These are phyloP conservation scores for Trissolcus brochymenae DNA, from an alignment of 2,888 invertebrate genomes.

Conservation along the genomic window DNA sequence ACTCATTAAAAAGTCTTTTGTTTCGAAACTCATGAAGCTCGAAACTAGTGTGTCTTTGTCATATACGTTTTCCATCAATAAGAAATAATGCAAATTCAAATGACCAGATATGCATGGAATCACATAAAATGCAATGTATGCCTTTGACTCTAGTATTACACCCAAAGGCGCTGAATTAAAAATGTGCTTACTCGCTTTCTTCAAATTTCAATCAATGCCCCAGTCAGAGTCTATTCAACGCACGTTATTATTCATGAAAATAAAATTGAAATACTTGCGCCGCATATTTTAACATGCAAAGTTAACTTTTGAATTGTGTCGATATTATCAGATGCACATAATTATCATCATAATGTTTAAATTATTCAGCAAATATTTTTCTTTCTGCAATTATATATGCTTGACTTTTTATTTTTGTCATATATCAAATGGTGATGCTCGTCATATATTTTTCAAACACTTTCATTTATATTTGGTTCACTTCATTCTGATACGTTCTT, in stretches of 20 bases:
- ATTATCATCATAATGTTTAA: too few species aligned
- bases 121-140: conserved; percentile 40
- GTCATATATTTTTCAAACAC: too few species aligned
- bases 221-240: conserved; percentile 30
- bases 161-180: conserved; percentile 41
- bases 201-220: conserved; percentile 44
- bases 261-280: conserved; percentile 46
- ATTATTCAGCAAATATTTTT: too few species aligned
- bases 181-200: conserved; percentile 43
- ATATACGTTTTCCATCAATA: conserved; percentile 25
- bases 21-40: background rate
- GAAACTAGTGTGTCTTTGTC: conserved; percentile 3
- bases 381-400: too few species aligned
- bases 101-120: conserved; percentile 42
- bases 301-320: conserved; percentile 8
- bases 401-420: too few species aligned
- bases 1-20: conserved; percentile 8
- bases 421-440: too few species aligned
- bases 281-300: conserved; percentile 25
- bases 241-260: conserved; percentile 49
- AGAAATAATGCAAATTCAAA: conserved; percentile 49
- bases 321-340: too few species aligned
- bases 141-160: conserved; percentile 47
- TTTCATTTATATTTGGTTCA: too few species aligned
- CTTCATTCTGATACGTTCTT: too few species aligned